phyloP scores from a whole-genome alignment of 2,113 vertebrate genomes.

The Myiozetetes cayanensis region DNA sequence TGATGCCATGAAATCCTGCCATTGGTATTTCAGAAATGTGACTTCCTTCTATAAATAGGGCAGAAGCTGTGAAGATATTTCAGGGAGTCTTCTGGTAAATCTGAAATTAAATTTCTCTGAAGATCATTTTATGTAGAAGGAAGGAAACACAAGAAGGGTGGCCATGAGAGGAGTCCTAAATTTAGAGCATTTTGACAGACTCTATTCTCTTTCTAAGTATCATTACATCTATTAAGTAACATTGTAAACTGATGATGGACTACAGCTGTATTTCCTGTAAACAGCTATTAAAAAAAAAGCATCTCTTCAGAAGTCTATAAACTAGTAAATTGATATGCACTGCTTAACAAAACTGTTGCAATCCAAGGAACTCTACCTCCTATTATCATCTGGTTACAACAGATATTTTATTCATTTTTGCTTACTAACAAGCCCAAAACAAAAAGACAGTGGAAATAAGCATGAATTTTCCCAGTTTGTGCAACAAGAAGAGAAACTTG shows the following conservation, averaged over 20 bases:
- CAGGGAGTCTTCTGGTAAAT: not conserved
- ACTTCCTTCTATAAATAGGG: not conserved
- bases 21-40: not conserved
- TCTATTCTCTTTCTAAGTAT: not conserved
- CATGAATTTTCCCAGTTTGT: not conserved
- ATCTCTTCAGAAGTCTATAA: not conserved
- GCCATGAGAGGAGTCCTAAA: not conserved
- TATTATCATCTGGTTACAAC: not conserved
- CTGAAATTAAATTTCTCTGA: not conserved
- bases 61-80: not conserved
- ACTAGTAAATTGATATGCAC: not conserved
- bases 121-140: not conserved
- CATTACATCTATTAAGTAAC: not conserved
- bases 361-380: not conserved
- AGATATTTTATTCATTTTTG: not conserved
- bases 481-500: not conserved
- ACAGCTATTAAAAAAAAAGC: not conserved
- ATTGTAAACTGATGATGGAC: not conserved
- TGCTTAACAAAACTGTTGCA: not conserved
- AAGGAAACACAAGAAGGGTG: not conserved
- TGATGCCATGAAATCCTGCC: not conserved
- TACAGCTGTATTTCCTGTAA: not conserved
- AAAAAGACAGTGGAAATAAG: not conserved
- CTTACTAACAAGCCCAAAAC: not conserved
- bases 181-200: not conserved